These are phyloP conservation scores for Drosophila auraria DNA, from an alignment of 1,140 invertebrate genomes.

Conservation along the genomic window DNA sequence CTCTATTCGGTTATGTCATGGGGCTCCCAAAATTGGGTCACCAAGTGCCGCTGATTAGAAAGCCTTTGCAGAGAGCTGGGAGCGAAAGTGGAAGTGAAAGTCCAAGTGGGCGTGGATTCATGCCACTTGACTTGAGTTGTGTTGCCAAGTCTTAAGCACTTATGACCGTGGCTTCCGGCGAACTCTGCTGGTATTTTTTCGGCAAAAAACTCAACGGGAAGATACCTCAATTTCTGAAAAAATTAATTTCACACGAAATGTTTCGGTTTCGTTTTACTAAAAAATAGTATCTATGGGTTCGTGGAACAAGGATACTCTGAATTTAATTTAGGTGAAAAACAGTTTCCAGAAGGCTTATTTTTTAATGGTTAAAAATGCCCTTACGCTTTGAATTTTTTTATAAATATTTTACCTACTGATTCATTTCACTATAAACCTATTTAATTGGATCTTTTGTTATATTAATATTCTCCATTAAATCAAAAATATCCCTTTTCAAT, in stretches of 20 bases:
- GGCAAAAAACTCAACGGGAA: conserved; percentile 10
- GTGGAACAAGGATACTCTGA: background rate
- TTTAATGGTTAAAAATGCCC: too few species aligned
- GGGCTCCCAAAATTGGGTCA: conserved; percentile 52
- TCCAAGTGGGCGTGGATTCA: conserved; percentile 18
- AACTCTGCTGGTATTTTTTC: background rate
- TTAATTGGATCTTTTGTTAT: too few species aligned
- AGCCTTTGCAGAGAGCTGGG: conserved; percentile 3
- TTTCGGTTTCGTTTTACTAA: background rate
- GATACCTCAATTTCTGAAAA: background rate
- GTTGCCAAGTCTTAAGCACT: conserved; percentile 31
- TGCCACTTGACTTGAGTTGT: conserved; percentile 5
- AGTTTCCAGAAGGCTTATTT: background rate
- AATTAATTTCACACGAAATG: background rate
- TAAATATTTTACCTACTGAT: background rate
- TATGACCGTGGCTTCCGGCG: conserved; percentile 17
- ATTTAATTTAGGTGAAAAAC: background rate
- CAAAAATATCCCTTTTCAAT: too few species aligned
- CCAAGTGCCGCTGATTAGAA: conserved; percentile 61
- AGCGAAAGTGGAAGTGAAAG: conserved; percentile 3
- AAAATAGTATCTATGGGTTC: background rate
- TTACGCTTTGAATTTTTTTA: background rate
- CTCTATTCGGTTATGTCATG: conserved; percentile 15
- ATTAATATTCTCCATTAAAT: too few species aligned
- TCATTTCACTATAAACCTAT: too few species aligned